Evolutionary conservation across 2,113 vertebrate species (phyloP).

Genomic region (Malurus elegans): DNA sequence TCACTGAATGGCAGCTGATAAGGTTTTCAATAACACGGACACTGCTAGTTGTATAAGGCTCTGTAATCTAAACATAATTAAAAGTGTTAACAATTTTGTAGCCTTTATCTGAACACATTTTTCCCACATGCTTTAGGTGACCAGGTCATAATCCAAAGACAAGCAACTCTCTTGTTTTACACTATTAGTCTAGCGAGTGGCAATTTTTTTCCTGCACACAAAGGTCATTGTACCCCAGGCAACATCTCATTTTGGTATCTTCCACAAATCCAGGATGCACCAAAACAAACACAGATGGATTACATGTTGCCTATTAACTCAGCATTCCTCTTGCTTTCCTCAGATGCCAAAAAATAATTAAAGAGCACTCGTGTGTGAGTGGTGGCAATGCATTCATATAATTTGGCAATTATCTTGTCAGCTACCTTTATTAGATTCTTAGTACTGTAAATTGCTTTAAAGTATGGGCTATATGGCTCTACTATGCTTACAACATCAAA

Average conservation of each 20-base stretch:
- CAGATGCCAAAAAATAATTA: conserved; percentile 66
- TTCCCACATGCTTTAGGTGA: conserved; percentile 71
- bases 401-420: conserved; percentile 67
- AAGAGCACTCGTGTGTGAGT: conserved; percentile 14
- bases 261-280: conserved; percentile 50
- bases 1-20: conserved; percentile 66
- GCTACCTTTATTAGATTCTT: conserved; percentile 49
- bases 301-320: conserved; percentile 24
- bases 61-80: conserved; percentile 64
- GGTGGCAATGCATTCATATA: conserved; percentile 33
- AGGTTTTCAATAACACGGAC: conserved; percentile 57
- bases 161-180: conserved; percentile 62
- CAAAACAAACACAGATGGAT: conserved; percentile 62
- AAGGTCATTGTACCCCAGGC: conserved; percentile 56
- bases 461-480: neutral
- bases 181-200: conserved; percentile 25
- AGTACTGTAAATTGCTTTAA: conserved; percentile 28
- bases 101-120: conserved; percentile 67
- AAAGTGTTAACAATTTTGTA: conserved; percentile 70
- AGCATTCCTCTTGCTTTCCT: conserved; percentile 40
- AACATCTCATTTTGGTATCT: conserved; percentile 12
- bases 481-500: neutral
- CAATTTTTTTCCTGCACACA: conserved; percentile 33
- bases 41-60: conserved; percentile 20
- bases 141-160: conserved; percentile 68